Conservation (phyloP, 2,113 vertebrate species). For the Bombycilla garrulus region DNA sequence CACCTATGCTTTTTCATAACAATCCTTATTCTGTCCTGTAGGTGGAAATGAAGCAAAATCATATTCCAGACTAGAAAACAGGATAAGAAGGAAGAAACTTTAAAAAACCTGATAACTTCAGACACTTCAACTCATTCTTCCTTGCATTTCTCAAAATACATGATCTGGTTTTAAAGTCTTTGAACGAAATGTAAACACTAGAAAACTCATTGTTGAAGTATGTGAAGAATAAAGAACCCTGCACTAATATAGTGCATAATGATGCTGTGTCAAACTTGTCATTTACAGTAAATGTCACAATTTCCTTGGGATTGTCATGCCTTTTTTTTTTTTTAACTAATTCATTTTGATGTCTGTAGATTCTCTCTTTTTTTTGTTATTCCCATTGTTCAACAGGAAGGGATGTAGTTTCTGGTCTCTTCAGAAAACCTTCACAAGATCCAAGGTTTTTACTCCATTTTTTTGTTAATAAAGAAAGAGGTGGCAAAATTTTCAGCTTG, state of each 20-base stretch:
- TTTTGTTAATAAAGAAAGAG: constrained; percentile 53
- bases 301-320: constrained; percentile 78
- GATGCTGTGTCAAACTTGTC: constrained; percentile 68
- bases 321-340: constrained; percentile 5
- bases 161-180: constrained; percentile 69
- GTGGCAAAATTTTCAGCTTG: constrained; percentile 62
- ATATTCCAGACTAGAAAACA: constrained; percentile 68
- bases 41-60: constrained; percentile 63
- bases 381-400: constrained; percentile 71
- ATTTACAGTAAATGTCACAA: constrained; percentile 73
- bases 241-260: constrained; percentile 98
- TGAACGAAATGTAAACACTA: constrained; percentile 83
- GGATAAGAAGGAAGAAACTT: constrained; percentile 69
- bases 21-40: constrained; percentile 54
- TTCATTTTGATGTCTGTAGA: constrained; percentile 62
- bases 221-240: constrained; percentile 79
- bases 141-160: constrained; percentile 66
- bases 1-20: constrained; percentile 34
- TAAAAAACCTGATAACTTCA: constrained; percentile 71
- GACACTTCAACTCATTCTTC: constrained; percentile 67
- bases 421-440: constrained; percentile 56
- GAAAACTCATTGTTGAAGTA: constrained; percentile 85
- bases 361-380: constrained; percentile 9
- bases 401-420: constrained; percentile 56
- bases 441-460: constrained; percentile 47